Evolutionary conservation across 2,113 vertebrate genomes (phyloP).

Genomic region (Nannobrachium achirus): DNA sequence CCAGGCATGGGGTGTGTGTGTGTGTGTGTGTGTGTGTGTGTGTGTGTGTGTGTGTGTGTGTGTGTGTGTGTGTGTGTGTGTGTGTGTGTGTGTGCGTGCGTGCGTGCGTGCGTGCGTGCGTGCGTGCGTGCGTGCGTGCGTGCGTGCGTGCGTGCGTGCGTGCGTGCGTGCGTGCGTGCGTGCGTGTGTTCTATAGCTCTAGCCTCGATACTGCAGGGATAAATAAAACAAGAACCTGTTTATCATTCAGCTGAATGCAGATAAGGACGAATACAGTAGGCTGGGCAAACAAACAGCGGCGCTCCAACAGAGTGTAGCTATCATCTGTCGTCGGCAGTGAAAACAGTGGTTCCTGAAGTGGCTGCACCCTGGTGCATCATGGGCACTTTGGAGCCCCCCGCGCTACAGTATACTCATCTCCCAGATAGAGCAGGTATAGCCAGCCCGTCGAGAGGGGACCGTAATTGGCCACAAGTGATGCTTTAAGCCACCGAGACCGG

Average conservation of each 20-base stretch:
- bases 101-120: too few species aligned
- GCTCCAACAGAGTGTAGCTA: not conserved
- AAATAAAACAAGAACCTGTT: conserved; percentile 26
- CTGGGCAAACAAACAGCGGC: conserved; percentile 44
- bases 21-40: not conserved
- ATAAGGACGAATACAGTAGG: conserved; percentile 40
- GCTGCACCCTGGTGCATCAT: too few species aligned
- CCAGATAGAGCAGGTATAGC: conserved; percentile 46
- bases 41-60: conserved; percentile 1
- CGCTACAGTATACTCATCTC: conserved; percentile 5
- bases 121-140: too few species aligned
- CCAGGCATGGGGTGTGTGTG: too few species aligned
- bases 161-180: too few species aligned
- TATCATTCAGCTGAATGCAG: conserved; percentile 24
- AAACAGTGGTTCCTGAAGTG: conserved; percentile 31
- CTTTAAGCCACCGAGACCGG: too few species aligned
- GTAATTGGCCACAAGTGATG: conserved; percentile 65
- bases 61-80: conserved; percentile 4
- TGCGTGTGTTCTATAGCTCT: conserved; percentile 10
- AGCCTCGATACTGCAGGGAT: conserved; percentile 30
- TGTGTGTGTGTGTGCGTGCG: conserved; percentile 15
- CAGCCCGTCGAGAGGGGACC: conserved; percentile 36
- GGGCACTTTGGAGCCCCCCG: too few species aligned
- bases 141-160: too few species aligned
- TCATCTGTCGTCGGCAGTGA: conserved; percentile 12